Evolutionary conservation across 2,797 vertebrate genomes (phyloP).

Genomic region (Varecia variegata): DNA sequence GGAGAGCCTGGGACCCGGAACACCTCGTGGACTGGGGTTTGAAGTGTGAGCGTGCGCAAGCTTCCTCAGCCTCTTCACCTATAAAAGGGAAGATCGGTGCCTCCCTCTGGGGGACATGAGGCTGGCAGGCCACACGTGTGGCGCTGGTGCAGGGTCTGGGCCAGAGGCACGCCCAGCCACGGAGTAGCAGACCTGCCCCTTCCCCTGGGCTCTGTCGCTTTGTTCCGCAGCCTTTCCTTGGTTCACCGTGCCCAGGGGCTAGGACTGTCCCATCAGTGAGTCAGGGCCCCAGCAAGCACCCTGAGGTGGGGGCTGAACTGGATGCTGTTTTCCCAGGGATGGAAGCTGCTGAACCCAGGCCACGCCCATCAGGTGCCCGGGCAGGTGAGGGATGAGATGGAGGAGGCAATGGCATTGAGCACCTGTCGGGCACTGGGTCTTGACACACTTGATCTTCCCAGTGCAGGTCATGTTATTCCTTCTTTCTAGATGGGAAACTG

Average conservation of each 20-base stretch:
- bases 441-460: background rate
- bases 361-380: background rate
- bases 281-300: background rate
- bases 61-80: background rate
- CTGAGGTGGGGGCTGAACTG: background rate
- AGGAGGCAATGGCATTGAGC: background rate
- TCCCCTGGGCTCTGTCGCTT: background rate
- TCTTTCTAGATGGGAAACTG: background rate
- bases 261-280: background rate
- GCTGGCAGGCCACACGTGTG: fast-evolving
- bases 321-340: background rate
- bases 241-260: background rate
- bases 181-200: background rate
- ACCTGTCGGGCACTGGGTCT: background rate
- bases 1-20: background rate
- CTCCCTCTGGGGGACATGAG: background rate
- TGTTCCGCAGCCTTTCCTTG: background rate
- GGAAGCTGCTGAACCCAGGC: background rate
- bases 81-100: background rate
- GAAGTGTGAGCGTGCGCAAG: background rate
- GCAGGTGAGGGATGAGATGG: background rate
- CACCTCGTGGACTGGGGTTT: background rate
- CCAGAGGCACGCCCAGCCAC: no score
- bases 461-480: no score
- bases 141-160: background rate